A percentile compares a stretch with the other conserved stretches of the same genome.
Conservation (phyloP, 2,113 vertebrate genomes). For the Maccullochella peelii region DNA sequence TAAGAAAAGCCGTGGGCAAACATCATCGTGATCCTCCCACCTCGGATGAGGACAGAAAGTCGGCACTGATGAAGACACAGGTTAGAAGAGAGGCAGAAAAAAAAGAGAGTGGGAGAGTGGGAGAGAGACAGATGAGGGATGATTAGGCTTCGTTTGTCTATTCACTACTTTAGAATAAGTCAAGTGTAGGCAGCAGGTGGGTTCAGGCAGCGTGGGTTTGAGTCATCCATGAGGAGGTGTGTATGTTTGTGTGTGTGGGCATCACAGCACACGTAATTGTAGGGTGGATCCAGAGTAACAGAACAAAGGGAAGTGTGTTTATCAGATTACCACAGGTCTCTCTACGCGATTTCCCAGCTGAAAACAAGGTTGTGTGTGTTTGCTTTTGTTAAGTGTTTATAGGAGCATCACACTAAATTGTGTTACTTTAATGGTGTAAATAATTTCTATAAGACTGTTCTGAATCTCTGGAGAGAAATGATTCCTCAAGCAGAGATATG, state of each 20-base stretch:
- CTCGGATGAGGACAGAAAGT: slow-evolving; percentile 26
- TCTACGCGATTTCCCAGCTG: background rate
- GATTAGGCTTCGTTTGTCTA: slow-evolving; percentile 39
- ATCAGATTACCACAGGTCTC: background rate
- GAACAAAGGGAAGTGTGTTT: slow-evolving; percentile 1
- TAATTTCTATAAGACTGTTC: background rate
- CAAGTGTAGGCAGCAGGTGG: slow-evolving; percentile 63
- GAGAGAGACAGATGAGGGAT: slow-evolving; percentile 7
- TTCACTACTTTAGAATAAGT: slow-evolving; percentile 54
- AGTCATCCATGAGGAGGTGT: slow-evolving; percentile 66
- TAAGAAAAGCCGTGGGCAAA: slow-evolving; percentile 34
- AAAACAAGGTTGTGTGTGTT: background rate
- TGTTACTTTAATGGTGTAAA: background rate
- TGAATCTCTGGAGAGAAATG: background rate
- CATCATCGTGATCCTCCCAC: slow-evolving; percentile 33
- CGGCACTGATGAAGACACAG: background rate
- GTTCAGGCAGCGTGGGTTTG: slow-evolving; percentile 61
- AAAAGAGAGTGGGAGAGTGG: slow-evolving; percentile 12
- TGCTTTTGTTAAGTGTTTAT: background rate
- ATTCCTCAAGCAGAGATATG: background rate
- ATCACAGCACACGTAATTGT: slow-evolving; percentile 23
- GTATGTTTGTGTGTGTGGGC: slow-evolving; percentile 26
- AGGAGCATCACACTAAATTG: background rate
- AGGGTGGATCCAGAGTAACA: slow-evolving; percentile 12
- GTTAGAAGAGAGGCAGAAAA: background rate